Evolutionary conservation across 2,888 invertebrate species (phyloP), one percentile per base, ranked within the genome.

Genomic region (Gerris lacustris): DNA sequence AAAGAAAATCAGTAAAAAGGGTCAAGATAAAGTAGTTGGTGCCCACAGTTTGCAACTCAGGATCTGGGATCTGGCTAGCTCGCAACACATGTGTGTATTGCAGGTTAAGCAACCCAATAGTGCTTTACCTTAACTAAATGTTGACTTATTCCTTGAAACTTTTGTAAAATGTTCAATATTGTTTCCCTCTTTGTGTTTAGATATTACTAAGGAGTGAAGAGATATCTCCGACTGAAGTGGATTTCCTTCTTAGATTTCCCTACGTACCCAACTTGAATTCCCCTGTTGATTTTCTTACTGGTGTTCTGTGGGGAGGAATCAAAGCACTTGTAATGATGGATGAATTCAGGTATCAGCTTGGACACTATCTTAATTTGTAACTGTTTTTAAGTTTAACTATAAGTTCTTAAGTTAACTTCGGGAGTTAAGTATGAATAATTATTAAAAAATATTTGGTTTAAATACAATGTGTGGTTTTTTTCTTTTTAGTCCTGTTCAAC

Each of bases 211-310:
- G 84, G 76, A 81, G 83, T 77, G 82, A 88, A 6, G 91, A 91
- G 79, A 86, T 96, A 44, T 86, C 88, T 73, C 82, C 87, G 0
- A 80, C 81, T 0, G 96, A 95, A 78, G 79, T 96, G 67, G 95
- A 96, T 80, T 95, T 95, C 80, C 81, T 96, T 9, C 82, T 96
- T 2, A 86, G 94, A 71, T 96, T 88, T 80, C 94, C 96, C 0
- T 87, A 88, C 69, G 86, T 87, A 9, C 88, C 90, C 0, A 87
- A 88, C 77, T 83, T 90, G 6, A 82, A 81, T 0, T 90, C 91
- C 5, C 93, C 93, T 0, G 89, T 92, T n/a, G 84, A 89, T 63
- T 96, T 96, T 84, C 81, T 96, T 6, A 87, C 87, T 7, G 87
- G 91, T 79, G 82, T 83, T 62, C 85, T 86, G 15, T 91, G 94